Base-by-base conservation (phyloP, 2,113 vertebrate species). In the Oplegnathus fasciatus region DNA sequence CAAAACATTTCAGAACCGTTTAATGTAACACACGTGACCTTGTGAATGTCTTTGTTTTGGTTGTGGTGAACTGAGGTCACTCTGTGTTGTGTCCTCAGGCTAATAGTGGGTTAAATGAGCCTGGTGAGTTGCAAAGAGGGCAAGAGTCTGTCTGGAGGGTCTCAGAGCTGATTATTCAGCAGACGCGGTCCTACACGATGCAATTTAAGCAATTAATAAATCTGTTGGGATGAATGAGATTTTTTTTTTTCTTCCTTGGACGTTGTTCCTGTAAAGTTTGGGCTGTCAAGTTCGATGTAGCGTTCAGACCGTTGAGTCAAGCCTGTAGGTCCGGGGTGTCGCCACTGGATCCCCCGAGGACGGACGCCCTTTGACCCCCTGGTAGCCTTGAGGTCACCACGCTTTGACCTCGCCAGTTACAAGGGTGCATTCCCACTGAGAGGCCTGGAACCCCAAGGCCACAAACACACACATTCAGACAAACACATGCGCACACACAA, bases 321-420 rank as follows among this genome's bases (percentile, higher is more conserved):
- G 83, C 88, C 87, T 87, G 87, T 86, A 82, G 64, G 92, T 91
- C 90, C 70, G 24, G 76, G 80, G 83, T 89, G 90, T 94, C 90
- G 89, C 94, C 91, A 90, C 76, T 26, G 82, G 20, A 80, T 91
- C 88, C 91, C 92, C 73, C 2, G 82, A 78, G 89, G 74, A 92
- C 37, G 1, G 11, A 4, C 32, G 91, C 93, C 91, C 92, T 93
- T 75, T 94, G 80, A 93, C 90, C 83, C 60, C 9, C 17, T 61
- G 71, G 86, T 85, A 91, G 92, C 83, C 52, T 64, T 61, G 79
- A 86, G 93, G 93, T 92, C 90, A 81, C 78, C 74, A 55, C 32
- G 37, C 81, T 78, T 85, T 89, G 92, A 95, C 93, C 91, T 84
- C 68, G 4, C 84, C 55, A 82, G 91, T 91, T 92, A 93, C 78